Percentiles rank a stretch among this genome's conserved stretches.
phyloP scores from a whole-genome alignment of 2,888 invertebrate species.

The Junonia oenone region DNA sequence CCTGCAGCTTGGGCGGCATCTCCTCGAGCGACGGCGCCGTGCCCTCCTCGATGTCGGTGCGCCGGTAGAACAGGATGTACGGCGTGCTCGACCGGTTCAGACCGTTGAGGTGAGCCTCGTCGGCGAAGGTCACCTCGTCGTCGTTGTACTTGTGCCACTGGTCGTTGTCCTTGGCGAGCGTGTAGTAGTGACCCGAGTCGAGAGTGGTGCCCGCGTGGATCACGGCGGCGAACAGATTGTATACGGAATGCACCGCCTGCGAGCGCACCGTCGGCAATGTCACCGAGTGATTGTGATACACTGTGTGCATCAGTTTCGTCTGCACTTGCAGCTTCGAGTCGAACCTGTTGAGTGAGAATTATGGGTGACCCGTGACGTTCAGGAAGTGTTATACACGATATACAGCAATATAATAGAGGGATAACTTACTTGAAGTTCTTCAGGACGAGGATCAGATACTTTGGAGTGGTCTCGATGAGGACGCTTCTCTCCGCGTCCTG shows the following conservation, averaged over 20 bases:
- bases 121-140: conserved; percentile 82
- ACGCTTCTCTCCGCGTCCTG: conserved; percentile 85
- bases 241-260: conserved; percentile 43
- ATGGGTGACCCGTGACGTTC: no score
- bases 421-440: conserved; percentile 86
- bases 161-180: conserved; percentile 84
- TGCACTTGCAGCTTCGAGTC: conserved; percentile 80
- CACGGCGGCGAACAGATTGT: conserved; percentile 89
- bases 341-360: conserved; percentile 43
- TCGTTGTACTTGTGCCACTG: conserved; percentile 92
- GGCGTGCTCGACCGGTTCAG: conserved; percentile 87
- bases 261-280: conserved; percentile 58
- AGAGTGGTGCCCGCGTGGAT: conserved; percentile 91
- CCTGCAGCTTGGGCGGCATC: conserved; percentile 51
- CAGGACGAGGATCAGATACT: conserved; percentile 87
- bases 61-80: conserved; percentile 88
- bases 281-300: conserved; percentile 79
- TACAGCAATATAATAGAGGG: no score
- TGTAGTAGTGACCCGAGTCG: conserved; percentile 93
- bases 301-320: conserved; percentile 88
- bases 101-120: conserved; percentile 80
- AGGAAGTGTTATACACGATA: no score
- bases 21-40: conserved; percentile 48
- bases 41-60: conserved; percentile 64
- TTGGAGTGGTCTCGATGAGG: conserved; percentile 84